phyloP scores from a whole-genome alignment of 2,797 vertebrate genomes.

The Atherinosoma microstoma region DNA sequence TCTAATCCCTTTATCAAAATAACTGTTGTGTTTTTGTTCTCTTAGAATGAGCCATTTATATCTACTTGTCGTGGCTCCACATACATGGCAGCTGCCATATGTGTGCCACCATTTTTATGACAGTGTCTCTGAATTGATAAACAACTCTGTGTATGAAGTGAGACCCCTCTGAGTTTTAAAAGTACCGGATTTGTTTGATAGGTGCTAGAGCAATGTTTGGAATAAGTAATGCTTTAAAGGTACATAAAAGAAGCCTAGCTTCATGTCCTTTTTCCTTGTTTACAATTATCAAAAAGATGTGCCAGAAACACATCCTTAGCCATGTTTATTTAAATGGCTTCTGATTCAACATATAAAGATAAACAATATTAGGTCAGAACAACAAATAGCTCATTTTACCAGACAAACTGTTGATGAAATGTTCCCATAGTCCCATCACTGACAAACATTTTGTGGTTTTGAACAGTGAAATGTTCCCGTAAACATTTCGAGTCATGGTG shows the following conservation, averaged over 20 bases:
- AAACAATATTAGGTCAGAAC: neutral
- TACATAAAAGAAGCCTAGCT: neutral
- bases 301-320: neutral
- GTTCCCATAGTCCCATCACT: neutral
- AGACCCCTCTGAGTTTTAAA: too few species aligned
- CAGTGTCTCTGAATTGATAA: too few species aligned
- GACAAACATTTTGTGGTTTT: neutral
- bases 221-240: too few species aligned
- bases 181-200: too few species aligned
- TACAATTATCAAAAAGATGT: neutral
- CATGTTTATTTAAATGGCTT: neutral
- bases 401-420: neutral
- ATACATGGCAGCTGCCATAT: too few species aligned
- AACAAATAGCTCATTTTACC: neutral
- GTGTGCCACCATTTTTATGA: too few species aligned
- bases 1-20: too few species aligned
- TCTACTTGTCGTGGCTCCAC: too few species aligned
- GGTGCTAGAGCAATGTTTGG: too few species aligned
- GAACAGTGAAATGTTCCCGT: slow-evolving; percentile 3
- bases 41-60: too few species aligned
- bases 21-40: too few species aligned
- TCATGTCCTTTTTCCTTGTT: neutral
- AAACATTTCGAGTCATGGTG: slow-evolving; percentile 20
- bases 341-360: neutral
- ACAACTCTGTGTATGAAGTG: too few species aligned